Conservation (phyloP, 2,113 vertebrate species). For the rat (Rattus norvegicus) region GRCr8 NC_086022.1:130580501-130581000, state of each 20-base stretch:
- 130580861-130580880: slow-evolving; percentile 9
- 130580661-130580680: not conserved
- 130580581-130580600: not conserved
- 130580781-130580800: not conserved
- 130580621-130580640: slow-evolving; percentile 11
- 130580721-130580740: not conserved
- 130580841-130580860: not conserved
- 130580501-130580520: slow-evolving; percentile 14
- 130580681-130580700: not conserved
- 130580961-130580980: not conserved
- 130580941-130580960: not conserved
- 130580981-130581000: not conserved
- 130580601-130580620: not conserved
- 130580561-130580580: not conserved
- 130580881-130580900: not conserved
- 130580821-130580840: not conserved
- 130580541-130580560: not conserved
- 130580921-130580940: not conserved
- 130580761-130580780: not conserved
- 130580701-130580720: slow-evolving; percentile 17
- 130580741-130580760: slow-evolving; percentile 8
- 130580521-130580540: not conserved
- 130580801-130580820: not conserved
- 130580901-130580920: not conserved
- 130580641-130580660: not conserved